These are phyloP conservation scores for Limulus polyphemus DNA, from an alignment of 2,888 invertebrate species.

Conservation along the genomic window DNA sequence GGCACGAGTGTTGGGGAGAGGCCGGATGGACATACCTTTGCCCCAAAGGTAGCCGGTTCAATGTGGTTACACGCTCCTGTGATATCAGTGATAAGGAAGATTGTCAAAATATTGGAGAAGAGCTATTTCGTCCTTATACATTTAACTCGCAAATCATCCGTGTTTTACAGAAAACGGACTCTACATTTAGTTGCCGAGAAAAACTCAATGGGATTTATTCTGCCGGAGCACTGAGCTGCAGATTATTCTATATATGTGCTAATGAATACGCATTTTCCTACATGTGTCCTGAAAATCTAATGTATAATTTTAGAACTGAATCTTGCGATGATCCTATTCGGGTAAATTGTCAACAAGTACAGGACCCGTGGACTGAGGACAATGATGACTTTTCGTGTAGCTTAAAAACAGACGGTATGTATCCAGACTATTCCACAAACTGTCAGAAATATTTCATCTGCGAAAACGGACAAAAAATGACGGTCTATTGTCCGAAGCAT, in stretches of 20 bases:
- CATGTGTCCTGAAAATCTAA: slow-evolving; percentile 15
- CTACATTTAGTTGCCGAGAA: slow-evolving; percentile 3
- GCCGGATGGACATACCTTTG: slow-evolving; percentile 16
- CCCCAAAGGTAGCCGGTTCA: slow-evolving; percentile 6
- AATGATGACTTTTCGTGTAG: slow-evolving; percentile 12
- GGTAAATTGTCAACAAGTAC: neutral
- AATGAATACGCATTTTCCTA: slow-evolving; percentile 15
- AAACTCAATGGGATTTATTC: slow-evolving; percentile 9
- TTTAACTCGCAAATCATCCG: too few species aligned
- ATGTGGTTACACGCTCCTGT: neutral
- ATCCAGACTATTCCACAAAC: slow-evolving; percentile 16
- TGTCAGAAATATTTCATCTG: slow-evolving; percentile 24
- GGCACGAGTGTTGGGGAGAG: slow-evolving; percentile 21
- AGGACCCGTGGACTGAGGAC: neutral
- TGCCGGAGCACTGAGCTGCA: slow-evolving; percentile 9
- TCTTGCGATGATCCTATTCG: slow-evolving; percentile 10
- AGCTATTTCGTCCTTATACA: neutral
- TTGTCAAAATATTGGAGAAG: neutral
- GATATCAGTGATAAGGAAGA: too few species aligned
- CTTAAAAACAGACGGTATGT: slow-evolving; percentile 16
- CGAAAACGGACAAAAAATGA: slow-evolving; percentile 14
- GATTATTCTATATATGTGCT: slow-evolving; percentile 23
- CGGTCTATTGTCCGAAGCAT: slow-evolving; percentile 20
- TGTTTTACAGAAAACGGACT: neutral
- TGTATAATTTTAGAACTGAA: slow-evolving; percentile 19